Percentiles rank a stretch among this genome's conserved stretches.
Conservation (phyloP, 2,113 vertebrate species). For the Megaceryle torquata region DNA sequence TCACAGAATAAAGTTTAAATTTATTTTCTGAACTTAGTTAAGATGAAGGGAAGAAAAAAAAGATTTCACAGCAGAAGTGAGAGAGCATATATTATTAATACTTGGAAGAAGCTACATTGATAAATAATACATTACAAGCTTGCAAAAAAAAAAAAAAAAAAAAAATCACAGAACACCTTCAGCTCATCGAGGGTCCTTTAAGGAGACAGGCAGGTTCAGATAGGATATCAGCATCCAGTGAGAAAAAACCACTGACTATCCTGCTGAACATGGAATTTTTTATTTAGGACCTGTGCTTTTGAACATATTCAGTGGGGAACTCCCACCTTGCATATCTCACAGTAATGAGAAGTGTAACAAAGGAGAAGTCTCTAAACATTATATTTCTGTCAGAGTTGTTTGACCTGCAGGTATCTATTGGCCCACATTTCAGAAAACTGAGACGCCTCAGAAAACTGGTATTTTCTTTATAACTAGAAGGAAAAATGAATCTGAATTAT, state of each 20-base stretch:
- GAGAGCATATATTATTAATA: slow-evolving; percentile 37
- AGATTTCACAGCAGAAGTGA: background rate
- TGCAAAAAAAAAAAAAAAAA: background rate
- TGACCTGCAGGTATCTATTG: slow-evolving; percentile 19
- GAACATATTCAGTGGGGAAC: slow-evolving; percentile 19
- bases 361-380: background rate
- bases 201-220: background rate
- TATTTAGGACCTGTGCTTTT: slow-evolving; percentile 29
- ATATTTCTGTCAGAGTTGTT: slow-evolving; percentile 1
- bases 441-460: background rate
- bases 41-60: background rate
- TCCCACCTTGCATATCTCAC: background rate
- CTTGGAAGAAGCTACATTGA: background rate
- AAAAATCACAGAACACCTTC: background rate
- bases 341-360: slow-evolving; percentile 8
- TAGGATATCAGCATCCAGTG: background rate
- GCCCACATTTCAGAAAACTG: slow-evolving; percentile 18
- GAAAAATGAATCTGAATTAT: background rate
- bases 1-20: background rate
- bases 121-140: slow-evolving; percentile 55
- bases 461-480: background rate
- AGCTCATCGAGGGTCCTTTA: background rate
- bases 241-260: background rate
- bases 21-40: background rate
- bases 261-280: slow-evolving; percentile 47